Evolutionary conservation across 1,140 invertebrate genomes (phyloP), one percentile per base, ranked within the genome.

Genomic region (Ips typographus): DNA sequence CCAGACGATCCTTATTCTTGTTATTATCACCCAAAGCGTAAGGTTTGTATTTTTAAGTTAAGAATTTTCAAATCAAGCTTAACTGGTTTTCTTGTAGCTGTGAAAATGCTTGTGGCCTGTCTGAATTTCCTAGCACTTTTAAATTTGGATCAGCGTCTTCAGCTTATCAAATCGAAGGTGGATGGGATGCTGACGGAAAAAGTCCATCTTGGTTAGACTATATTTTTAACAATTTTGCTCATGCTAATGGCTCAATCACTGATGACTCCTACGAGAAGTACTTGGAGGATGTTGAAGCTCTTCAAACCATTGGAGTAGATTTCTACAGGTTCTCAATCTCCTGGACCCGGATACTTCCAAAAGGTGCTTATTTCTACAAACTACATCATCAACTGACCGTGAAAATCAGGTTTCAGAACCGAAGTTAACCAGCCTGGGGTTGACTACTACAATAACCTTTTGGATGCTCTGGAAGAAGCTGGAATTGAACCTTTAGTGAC

Each of bases 201-300:
- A 81, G 82, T 7, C 81, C 82, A 74, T 84, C 81, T 71, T 84
- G 84, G 73, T 86, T 85, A 86, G 88, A 90, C 77, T 83, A 80
- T 36, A 85, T 84, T 71, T 78, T 83, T 2, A 85, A 88, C 70
- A 71, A 81, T 3, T 74, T 82, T 72, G 81, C 83, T 6, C 7
- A 1, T 7, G 67, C 4, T 8, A 69, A 40, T 22, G 67, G 59
- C 6, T 53, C 62, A 40, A 40, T 62, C 6, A 51, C 67, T n/a
- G 36, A 37, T 37, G 59, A 69, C 49, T 69, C 60, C 3, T 69
- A 69, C 41, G 59, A 69, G 36, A 62, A 62, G 40, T 69, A 69
- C 6, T 38, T 44, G 40, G 67, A 69, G 0, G 67, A 69, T 49
- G 59, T 69, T 4, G 60, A 40, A 40, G 41, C 51, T 2, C 2